These are phyloP conservation scores for Cataglyphis livida DNA, from an alignment of 2,888 invertebrate genomes.

Conservation along the genomic window DNA sequence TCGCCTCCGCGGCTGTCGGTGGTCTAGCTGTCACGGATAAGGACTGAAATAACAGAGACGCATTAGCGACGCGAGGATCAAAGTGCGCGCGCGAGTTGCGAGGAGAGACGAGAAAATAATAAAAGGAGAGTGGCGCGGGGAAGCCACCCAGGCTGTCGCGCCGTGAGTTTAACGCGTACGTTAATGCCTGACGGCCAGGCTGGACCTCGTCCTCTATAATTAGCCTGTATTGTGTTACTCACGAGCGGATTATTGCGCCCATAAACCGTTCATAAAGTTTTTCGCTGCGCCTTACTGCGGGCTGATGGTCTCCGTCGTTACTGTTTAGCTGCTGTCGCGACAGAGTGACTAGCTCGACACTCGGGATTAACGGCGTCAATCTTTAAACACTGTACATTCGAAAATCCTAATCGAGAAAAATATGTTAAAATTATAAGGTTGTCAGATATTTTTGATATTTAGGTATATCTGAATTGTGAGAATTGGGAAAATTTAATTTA, in stretches of 20 bases:
- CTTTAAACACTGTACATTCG: neutral
- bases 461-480: neutral
- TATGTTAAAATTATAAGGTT: neutral
- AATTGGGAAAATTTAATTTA: neutral
- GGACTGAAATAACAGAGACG: slow-evolving; percentile 83
- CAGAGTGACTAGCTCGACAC: neutral
- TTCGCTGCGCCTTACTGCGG: slow-evolving; percentile 56
- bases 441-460: neutral
- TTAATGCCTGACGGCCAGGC: slow-evolving; percentile 78
- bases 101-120: slow-evolving; percentile 51
- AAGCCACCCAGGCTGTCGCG: slow-evolving; percentile 82
- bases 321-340: neutral
- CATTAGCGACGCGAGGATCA: slow-evolving; percentile 82
- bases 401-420: neutral
- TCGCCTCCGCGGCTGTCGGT: slow-evolving; percentile 56
- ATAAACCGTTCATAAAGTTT: slow-evolving; percentile 81
- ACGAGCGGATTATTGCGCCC: slow-evolving; percentile 81
- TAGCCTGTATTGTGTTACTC: slow-evolving; percentile 84
- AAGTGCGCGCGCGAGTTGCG: slow-evolving; percentile 75
- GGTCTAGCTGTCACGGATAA: slow-evolving; percentile 76
- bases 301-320: slow-evolving; percentile 1
- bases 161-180: slow-evolving; percentile 79
- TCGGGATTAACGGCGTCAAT: slow-evolving; percentile 11
- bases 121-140: slow-evolving; percentile 63
- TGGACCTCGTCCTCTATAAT: slow-evolving; percentile 82